A percentile compares a stretch with the other conserved stretches of the same genome.
These are phyloP conservation scores for Engystomops pustulosus DNA, from an alignment of 2,113 vertebrate genomes.

Conservation along the genomic window DNA sequence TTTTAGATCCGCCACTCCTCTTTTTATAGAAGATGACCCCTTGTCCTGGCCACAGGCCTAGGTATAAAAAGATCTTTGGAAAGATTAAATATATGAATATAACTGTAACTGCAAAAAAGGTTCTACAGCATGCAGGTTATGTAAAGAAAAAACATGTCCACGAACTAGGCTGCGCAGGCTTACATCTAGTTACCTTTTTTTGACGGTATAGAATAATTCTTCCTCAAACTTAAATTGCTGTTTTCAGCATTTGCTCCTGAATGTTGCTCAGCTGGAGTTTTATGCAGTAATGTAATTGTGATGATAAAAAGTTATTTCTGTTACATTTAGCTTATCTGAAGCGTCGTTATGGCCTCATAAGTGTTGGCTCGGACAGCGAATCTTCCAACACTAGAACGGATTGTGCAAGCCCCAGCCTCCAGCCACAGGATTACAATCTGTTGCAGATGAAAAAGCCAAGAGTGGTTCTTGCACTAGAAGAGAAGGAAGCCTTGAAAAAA, in stretches of 20 bases:
- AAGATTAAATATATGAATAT: no score
- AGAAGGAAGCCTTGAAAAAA: conserved; percentile 92
- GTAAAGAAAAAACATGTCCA: no score
- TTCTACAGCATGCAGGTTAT: no score
- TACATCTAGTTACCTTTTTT: no score
- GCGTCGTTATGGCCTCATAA: conserved; percentile 91
- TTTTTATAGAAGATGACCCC: no score
- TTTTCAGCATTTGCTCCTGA: neutral
- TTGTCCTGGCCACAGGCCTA: no score
- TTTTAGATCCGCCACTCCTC: no score
- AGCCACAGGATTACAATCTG: conserved; percentile 84
- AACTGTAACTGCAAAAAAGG: no score
- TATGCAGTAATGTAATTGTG: neutral
- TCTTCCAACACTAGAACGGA: conserved; percentile 85
- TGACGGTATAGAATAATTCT: no score
- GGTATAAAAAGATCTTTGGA: no score
- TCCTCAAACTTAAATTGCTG: no score
- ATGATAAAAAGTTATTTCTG: neutral
- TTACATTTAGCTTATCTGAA: conserved; percentile 87
- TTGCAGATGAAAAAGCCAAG: conserved; percentile 92
- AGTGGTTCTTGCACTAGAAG: conserved; percentile 91
- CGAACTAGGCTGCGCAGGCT: no score
- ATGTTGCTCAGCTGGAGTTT: neutral
- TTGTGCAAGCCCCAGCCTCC: conserved; percentile 86
- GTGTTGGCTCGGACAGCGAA: conserved; percentile 89